Base-by-base conservation (phyloP, 2,797 vertebrate genomes). In the Siniperca undulata region DNA sequence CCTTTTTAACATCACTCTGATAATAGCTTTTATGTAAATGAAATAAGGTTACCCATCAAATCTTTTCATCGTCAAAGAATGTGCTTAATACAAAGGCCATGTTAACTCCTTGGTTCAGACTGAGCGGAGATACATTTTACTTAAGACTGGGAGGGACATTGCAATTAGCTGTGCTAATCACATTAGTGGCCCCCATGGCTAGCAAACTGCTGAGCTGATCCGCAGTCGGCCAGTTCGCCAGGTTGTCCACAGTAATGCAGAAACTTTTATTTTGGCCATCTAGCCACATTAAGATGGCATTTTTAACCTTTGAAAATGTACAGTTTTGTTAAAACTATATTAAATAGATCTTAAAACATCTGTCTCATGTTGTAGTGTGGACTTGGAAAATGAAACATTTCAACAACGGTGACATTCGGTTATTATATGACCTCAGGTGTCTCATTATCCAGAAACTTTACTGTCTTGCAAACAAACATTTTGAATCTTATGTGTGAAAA, bases 131-230 rank as follows among this genome's bases (percentile, higher is more conserved):
- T 46, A 70, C 60, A 46, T 64, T 75, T 77, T n/a, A 76, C 34
- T 80, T 44, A 38, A 65, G 69, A 71, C 58, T 14, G 66, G 77
- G 83, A 76, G 83, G 79, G 78, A 75, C 77, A n/a, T 0, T n/a
- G 67, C 56, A 85, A 81, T 88, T 89, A 89, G 73, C 69, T 1
- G 42, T 27, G 84, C 36, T 86, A 72, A 89, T 90, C 50, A 60
- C 22, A 4, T 86, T 83, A 80, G 60, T 38, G 50, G 27, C 53
- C 46, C 55, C 73, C 9, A 8, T 22, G 55, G 70, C 34, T 19
- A 2, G 44, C n/a, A 44, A 40, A 36, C 7, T 58, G 36, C 36
- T 73, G 56, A 64, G 59, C 17, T 44, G 44, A 74, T 56, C 75
- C 14, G 44, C 65, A 62, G 44, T 24, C n/a, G 8, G 20, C 13